Base-by-base conservation (phyloP, 2,888 invertebrate genomes). In the Scaptomyza cyrtandrae region DNA sequence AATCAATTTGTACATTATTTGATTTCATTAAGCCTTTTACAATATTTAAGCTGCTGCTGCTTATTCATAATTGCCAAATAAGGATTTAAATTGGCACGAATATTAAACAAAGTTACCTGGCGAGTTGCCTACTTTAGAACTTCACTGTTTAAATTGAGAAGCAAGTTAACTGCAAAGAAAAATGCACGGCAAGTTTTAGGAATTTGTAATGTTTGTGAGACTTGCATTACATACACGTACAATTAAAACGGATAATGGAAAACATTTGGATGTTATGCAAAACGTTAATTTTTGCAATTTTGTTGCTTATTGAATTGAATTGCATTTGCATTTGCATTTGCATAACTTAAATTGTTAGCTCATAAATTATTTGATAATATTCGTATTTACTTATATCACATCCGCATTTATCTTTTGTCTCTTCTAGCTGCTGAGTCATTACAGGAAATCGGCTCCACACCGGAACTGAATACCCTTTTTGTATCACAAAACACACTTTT, bases 301-400 rank as follows among this genome's bases (percentile, higher is more conserved):
- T 16, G 27, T 35, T 24, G 19, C 39, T 6, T n/a, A 3, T 16
- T 7, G 19, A 9, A 7, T 39, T 35, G 41, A 48, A 61, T 56
- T 19, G 50, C n/a, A 56, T 73, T 54, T 61, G 61, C 70, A 57
- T 50, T 56, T 19, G 50, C n/a, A 56, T 73, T 54, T 61, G 61
- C 70, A 57, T 50, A 71, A 54, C 61, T 57, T 1, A 50, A 37
- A 48, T 50, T 27, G 35, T 10, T n/a, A 44, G 39, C 55, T 52
- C 50, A 52, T 55, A 43, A 67, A 71, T 50, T 1, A 16, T 3
- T 48, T 16, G 1, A 0, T 41, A 10, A 7, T 2, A 19, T 16
- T 35, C 9, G 13, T n/a, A n/a, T 19, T 33, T 19, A 49, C 13
- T 19, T n/a, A 9, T 6, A 33, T 16, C 2, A 9, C 3, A 33